These are phyloP conservation scores for Leucophenga montana DNA, from an alignment of 2,888 invertebrate species.

Conservation along the genomic window DNA sequence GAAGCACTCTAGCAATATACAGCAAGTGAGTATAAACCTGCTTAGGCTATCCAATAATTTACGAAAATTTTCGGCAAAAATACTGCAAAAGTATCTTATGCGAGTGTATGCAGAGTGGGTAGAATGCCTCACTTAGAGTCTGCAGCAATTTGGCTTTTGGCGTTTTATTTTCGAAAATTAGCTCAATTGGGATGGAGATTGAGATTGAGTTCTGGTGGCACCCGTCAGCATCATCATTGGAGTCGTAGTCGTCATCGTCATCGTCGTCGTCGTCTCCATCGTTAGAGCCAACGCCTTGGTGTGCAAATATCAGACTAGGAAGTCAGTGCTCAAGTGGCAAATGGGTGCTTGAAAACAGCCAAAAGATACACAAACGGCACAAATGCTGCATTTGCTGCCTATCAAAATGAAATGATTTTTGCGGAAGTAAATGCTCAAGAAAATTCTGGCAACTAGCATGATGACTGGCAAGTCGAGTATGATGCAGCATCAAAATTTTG, in stretches of 20 bases:
- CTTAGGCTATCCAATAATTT: conserved; percentile 3
- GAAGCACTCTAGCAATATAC: conserved; percentile 48
- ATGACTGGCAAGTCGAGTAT: no score
- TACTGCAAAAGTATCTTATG: neutral
- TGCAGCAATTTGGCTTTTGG: neutral
- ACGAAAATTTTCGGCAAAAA: conserved; percentile 2
- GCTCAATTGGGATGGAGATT: neutral
- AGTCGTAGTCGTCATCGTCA: neutral
- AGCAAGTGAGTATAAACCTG: neutral
- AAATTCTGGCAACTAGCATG: neutral
- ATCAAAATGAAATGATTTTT: no score
- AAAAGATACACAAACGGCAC: no score
- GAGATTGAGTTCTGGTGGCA: neutral
- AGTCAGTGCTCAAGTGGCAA: no score
- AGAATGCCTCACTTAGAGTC: neutral
- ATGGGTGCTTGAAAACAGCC: no score
- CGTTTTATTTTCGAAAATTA: conserved; percentile 16
- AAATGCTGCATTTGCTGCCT: no score
- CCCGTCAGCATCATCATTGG: neutral
- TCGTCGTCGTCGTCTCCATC: neutral
- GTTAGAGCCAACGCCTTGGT: no score
- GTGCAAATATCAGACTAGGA: no score
- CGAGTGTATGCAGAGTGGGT: no score
- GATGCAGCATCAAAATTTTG: conserved; percentile 16
- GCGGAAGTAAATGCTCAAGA: no score